A percentile compares a stretch with the other conserved stretches of the same genome.
Evolutionary conservation across 2,888 invertebrate species (phyloP).

Genomic region (Trisateles emortualis): DNA sequence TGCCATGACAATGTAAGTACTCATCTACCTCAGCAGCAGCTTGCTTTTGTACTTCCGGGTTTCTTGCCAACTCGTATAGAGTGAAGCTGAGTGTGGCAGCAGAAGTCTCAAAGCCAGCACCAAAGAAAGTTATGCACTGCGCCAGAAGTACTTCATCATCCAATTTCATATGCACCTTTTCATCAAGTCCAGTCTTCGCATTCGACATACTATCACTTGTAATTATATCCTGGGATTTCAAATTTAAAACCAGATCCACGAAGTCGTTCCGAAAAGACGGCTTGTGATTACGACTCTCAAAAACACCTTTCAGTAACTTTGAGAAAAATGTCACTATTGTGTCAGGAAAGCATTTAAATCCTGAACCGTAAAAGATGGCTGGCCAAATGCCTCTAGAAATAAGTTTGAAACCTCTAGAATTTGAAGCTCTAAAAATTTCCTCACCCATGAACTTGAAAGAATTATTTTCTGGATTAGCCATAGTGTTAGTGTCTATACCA

Average conservation of each 20-base stretch:
- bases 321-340: constrained; percentile 52
- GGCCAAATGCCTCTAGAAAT: constrained; percentile 58
- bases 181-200: constrained; percentile 33
- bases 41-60: constrained; percentile 45
- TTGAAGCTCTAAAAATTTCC: constrained; percentile 48
- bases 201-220: constrained; percentile 56
- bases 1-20: constrained; percentile 48
- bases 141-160: constrained; percentile 75
- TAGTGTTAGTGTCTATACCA: constrained; percentile 40
- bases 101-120: constrained; percentile 67
- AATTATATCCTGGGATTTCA: no score
- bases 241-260: constrained; percentile 58
- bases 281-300: constrained; percentile 49
- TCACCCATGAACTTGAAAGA: constrained; percentile 51
- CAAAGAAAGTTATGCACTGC: constrained; percentile 81
- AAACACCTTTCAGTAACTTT: constrained; percentile 48
- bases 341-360: constrained; percentile 48
- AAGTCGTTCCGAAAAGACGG: constrained; percentile 60
- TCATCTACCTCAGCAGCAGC: constrained; percentile 58
- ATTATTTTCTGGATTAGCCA: constrained; percentile 37
- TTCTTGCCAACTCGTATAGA: constrained; percentile 62
- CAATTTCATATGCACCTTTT: constrained; percentile 53
- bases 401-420: constrained; percentile 42
- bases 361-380: constrained; percentile 55
- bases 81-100: constrained; percentile 53